Conservation (phyloP, 2,797 vertebrate species). For the Halcyon chelicuti region DNA sequence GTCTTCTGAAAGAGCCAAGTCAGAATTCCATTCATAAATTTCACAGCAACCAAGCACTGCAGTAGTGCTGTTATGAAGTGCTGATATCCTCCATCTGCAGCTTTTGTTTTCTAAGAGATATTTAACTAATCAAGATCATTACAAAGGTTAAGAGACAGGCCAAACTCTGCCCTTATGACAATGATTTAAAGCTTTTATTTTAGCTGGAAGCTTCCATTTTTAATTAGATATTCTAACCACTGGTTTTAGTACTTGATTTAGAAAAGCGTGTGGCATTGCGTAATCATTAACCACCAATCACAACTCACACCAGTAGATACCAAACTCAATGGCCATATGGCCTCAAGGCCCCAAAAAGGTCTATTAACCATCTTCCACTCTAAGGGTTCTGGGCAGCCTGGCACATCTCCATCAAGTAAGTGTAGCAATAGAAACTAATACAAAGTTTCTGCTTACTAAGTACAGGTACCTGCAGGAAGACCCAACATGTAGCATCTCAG, state of each 20-base stretch:
- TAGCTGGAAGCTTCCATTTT: not conserved
- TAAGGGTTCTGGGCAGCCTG: not conserved
- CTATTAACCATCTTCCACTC: not conserved
- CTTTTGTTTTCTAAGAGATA: not conserved
- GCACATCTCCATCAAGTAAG: not conserved
- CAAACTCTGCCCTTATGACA: not conserved
- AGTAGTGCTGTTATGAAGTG: not conserved
- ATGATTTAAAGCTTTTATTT: not conserved
- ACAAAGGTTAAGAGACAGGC: not conserved
- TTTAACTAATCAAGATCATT: not conserved
- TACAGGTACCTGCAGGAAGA: not conserved
- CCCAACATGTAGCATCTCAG: no score
- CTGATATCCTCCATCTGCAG: not conserved
- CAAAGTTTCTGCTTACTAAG: not conserved
- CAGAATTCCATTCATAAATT: not conserved
- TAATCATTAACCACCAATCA: not conserved
- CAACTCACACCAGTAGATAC: not conserved
- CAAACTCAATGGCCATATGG: not conserved
- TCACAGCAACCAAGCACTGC: not conserved
- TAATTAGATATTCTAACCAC: not conserved
- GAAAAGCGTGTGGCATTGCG: rapidly evolving
- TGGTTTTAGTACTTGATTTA: not conserved
- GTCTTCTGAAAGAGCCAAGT: not conserved
- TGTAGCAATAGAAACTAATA: not conserved
- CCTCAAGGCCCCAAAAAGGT: not conserved